These are phyloP conservation scores for Ginglymostoma cirratum DNA, from an alignment of 2,113 vertebrate genomes.

Conservation along the genomic window DNA sequence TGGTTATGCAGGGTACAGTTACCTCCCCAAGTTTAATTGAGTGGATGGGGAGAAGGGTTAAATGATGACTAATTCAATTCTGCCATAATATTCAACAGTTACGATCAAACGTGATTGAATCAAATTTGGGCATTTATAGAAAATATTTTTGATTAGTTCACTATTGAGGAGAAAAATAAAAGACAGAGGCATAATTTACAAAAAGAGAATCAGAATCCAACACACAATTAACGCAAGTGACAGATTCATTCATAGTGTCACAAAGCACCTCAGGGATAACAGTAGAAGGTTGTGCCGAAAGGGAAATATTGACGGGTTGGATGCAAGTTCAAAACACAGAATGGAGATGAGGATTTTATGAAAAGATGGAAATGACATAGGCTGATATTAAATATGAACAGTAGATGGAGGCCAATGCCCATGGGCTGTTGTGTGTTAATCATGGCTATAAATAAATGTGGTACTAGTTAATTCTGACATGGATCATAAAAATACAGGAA, in stretches of 20 bases:
- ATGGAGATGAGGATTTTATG: background rate
- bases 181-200: background rate
- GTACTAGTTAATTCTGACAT: too few relatives aligned
- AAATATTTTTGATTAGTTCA: background rate
- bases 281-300: background rate
- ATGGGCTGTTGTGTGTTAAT: background rate
- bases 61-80: too few relatives aligned
- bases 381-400: background rate
- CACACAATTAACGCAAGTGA: background rate
- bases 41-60: background rate
- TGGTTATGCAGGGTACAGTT: background rate
- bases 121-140: background rate
- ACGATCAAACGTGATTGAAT: background rate
- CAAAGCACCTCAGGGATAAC: background rate
- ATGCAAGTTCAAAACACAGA: background rate
- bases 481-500: background rate
- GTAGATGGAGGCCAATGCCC: background rate
- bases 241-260: background rate
- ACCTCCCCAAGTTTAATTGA: background rate
- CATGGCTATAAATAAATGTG: background rate
- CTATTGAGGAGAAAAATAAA: background rate
- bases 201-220: background rate
- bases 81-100: too few relatives aligned
- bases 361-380: background rate
- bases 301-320: background rate